phyloP scores from a whole-genome alignment of 2,113 vertebrate genomes.

The Chauna torquata region DNA sequence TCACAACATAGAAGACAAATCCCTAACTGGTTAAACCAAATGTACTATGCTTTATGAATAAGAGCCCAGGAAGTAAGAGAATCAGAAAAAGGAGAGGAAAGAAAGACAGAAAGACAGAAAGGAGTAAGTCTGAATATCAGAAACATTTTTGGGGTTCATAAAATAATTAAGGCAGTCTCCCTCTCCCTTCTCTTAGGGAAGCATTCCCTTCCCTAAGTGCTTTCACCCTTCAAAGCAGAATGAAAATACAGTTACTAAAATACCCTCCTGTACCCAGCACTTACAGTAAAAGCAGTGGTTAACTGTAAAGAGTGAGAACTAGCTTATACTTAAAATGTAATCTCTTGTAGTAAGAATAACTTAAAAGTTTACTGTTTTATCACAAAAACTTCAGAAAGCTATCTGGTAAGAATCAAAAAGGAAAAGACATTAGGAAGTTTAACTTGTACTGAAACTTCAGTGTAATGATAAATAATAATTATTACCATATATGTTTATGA shows the following conservation, averaged over 20 bases:
- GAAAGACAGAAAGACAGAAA: neutral
- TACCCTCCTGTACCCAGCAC: neutral
- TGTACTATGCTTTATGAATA: neutral
- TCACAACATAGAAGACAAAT: neutral
- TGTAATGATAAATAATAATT: neutral
- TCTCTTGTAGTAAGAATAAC: slow-evolving; percentile 41
- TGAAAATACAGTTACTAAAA: neutral
- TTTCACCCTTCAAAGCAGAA: neutral
- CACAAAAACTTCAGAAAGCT: slow-evolving; percentile 17
- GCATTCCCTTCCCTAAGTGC: no score
- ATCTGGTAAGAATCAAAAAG: slow-evolving; percentile 19
- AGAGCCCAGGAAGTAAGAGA: neutral
- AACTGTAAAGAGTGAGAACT: neutral
- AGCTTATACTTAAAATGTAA: neutral
- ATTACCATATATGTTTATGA: neutral
- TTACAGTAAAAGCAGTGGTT: neutral
- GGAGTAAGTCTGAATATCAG: neutral
- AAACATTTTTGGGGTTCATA: neutral
- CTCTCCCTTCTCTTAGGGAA: no score
- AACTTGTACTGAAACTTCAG: neutral
- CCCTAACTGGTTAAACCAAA: neutral
- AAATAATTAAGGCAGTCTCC: neutral
- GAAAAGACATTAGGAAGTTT: neutral
- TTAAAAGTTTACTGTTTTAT: slow-evolving; percentile 44
- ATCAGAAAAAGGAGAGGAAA: neutral